A percentile compares a stretch with the other conserved stretches of the same genome.
These are phyloP conservation scores for Celastrina argiolus DNA, from an alignment of 2,888 invertebrate species.

Conservation along the genomic window DNA sequence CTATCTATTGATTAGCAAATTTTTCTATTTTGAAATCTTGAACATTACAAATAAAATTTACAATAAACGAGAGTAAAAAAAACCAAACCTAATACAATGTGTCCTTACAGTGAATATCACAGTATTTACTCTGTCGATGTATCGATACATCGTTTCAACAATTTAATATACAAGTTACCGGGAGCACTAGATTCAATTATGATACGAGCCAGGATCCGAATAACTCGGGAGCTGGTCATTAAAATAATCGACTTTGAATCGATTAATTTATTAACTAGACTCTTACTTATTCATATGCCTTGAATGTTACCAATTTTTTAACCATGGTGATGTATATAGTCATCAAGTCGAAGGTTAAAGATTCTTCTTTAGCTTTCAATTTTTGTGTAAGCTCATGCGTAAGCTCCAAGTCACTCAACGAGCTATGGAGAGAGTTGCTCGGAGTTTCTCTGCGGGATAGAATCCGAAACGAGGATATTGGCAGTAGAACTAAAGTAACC, in stretches of 20 bases:
- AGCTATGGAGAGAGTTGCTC: too few species aligned
- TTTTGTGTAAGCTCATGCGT: too few species aligned
- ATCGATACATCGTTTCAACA: slow-evolving; percentile 29
- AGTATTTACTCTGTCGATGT: slow-evolving; percentile 23
- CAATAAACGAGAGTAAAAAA: not conserved
- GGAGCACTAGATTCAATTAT: slow-evolving; percentile 66
- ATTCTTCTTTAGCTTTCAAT: too few species aligned
- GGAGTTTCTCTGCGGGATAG: too few species aligned
- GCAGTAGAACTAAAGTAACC: too few species aligned
- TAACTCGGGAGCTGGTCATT: slow-evolving; percentile 62
- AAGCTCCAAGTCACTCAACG: too few species aligned
- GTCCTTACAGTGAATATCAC: slow-evolving; percentile 15
- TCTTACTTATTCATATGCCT: slow-evolving; percentile 54
- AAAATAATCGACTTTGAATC: slow-evolving; percentile 69
- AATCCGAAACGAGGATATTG: too few species aligned
- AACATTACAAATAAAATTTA: not conserved
- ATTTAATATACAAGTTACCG: slow-evolving; percentile 32
- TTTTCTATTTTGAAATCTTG: not conserved
- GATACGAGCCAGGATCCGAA: slow-evolving; percentile 51
- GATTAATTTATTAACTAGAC: slow-evolving; percentile 63
- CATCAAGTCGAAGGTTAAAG: not conserved
- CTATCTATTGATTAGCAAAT: too few species aligned
- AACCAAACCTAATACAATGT: not conserved
- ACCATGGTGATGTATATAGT: not conserved
- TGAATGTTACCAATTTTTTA: slow-evolving; percentile 26